A percentile compares a stretch with the other conserved stretches of the same genome.
Conservation (phyloP, 2,888 invertebrate genomes). For the Pediacus dermestoides region DNA sequence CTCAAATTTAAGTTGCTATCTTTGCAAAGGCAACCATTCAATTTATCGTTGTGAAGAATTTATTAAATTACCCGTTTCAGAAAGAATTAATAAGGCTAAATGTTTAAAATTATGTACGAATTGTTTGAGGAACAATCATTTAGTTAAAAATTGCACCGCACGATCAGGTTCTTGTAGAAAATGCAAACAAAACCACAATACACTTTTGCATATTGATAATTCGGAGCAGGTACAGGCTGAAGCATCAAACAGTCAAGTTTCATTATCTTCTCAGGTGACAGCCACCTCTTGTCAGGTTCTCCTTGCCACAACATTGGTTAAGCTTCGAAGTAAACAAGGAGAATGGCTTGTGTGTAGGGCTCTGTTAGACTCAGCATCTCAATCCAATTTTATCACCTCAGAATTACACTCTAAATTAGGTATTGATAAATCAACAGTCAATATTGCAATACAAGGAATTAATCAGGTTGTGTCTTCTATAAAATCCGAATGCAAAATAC, state of each 20-base stretch:
- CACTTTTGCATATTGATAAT: constrained; percentile 9
- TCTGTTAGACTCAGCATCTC: constrained; percentile 10
- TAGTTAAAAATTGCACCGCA: constrained; percentile 6
- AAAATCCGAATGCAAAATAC: not conserved
- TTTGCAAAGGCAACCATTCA: constrained; percentile 12
- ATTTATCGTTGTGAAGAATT: constrained; percentile 13
- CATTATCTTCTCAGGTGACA: no score
- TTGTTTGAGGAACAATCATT: constrained; percentile 5
- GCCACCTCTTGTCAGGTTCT: no score
- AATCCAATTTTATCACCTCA: constrained; percentile 7
- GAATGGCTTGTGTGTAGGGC: not conserved
- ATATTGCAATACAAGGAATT: not conserved
- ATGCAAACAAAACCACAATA: constrained; percentile 10
- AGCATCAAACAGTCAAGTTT: no score
- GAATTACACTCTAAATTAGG: not conserved
- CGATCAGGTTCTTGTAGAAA: constrained; percentile 4
- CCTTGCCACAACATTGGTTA: constrained; percentile 5
- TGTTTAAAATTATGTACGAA: constrained; percentile 7
- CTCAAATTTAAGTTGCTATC: constrained; percentile 7
- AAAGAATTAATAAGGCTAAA: not conserved
- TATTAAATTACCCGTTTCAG: constrained; percentile 6
- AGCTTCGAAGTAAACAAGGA: not conserved
- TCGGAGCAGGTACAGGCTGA: not conserved
- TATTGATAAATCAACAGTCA: not conserved
- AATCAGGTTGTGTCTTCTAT: not conserved